A percentile compares a stretch with the other conserved stretches of the same genome.
These are phyloP conservation scores for Temnothorax unifasciatus DNA, from an alignment of 2,888 invertebrate species.

Conservation along the genomic window DNA sequence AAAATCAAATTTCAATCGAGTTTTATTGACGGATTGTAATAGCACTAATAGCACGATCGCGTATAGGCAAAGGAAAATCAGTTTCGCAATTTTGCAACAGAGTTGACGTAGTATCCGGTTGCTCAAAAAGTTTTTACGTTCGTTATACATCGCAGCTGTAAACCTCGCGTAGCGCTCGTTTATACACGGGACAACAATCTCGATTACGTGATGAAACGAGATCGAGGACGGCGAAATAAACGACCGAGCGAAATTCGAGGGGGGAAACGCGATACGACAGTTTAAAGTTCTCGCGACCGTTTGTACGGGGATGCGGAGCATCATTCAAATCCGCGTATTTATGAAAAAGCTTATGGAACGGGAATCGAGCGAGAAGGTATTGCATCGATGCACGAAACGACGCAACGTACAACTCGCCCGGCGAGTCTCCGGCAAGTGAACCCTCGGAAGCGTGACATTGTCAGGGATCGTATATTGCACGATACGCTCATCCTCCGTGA, in stretches of 20 bases:
- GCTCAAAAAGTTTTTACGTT: not conserved
- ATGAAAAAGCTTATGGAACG: conserved; percentile 35
- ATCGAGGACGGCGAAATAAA: not conserved
- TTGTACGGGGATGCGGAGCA: not conserved
- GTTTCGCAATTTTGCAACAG: not conserved
- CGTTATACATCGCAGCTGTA: not conserved
- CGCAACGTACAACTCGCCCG: conserved; percentile 45
- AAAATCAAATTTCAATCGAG: not conserved
- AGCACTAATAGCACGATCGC: too few relatives aligned
- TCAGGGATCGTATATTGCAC: conserved; percentile 75
- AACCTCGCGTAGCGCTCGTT: not conserved
- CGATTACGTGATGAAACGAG: conserved; percentile 8
- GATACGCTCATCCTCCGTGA: conserved; percentile 70
- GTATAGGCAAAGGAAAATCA: not conserved
- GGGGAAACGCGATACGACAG: not conserved
- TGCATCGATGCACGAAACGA: conserved; percentile 20
- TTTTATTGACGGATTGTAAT: not conserved
- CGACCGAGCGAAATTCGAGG: not conserved
- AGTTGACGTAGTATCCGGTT: not conserved
- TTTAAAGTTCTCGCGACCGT: conserved; percentile 10
- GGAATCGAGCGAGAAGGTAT: conserved; percentile 30
- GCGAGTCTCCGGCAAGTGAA: conserved; percentile 70
- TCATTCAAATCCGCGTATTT: conserved; percentile 21
- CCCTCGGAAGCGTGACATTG: conserved; percentile 76
- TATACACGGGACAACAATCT: not conserved